Evolutionary conservation across 2,113 vertebrate genomes (phyloP), one percentile per base, ranked within the genome.

Genomic region (Kryptolebias marmoratus): DNA sequence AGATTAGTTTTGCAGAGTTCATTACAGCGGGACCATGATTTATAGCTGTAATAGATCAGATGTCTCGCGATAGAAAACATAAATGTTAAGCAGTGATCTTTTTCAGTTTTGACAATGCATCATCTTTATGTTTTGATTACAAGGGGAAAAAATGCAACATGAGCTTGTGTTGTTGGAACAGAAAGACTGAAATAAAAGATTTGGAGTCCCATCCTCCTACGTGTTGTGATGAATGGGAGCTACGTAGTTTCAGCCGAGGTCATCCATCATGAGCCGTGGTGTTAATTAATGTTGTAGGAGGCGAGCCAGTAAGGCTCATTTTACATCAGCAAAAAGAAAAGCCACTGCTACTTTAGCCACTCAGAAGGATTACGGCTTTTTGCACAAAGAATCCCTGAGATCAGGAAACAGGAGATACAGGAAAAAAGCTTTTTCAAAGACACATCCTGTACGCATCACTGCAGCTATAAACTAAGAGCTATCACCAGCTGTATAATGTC

Each of bases 261-360:
- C 76, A 92, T 93, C 90, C 88, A 93, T 94, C 93, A 93, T 83
- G 71, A 83, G 82, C 79, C 64, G 9, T 53, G 71, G 81, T 88
- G 90, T 91, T 94, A 94, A 94, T 94, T 93, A 94, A 93, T 93
- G 90, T 87, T 90, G 90, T 90, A 88, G 90, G 92, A 91, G 88
- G 87, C n/a, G 44, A 83, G 88, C 86, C 88, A 86, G 89, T 54
- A 27, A 84, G 64, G 73, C 67, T 77, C 75, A 79, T 74, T 90
- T 80, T 89, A 92, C 88, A 90, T 92, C 90, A 92, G 89, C 90
- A 91, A 83, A 87, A 92, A 82, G 64, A 88, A 77, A 78, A 81
- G 65, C 77, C 72, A 8, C 59, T 1, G 12, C 31, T 49, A 57
- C 60, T 72, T 73, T 67, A 82, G 60, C 30, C 32, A 64, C 64